Percentiles rank a stretch among this genome's conserved stretches.
phyloP scores from a whole-genome alignment of 2,888 invertebrate genomes.

The Erebia palarica region DNA sequence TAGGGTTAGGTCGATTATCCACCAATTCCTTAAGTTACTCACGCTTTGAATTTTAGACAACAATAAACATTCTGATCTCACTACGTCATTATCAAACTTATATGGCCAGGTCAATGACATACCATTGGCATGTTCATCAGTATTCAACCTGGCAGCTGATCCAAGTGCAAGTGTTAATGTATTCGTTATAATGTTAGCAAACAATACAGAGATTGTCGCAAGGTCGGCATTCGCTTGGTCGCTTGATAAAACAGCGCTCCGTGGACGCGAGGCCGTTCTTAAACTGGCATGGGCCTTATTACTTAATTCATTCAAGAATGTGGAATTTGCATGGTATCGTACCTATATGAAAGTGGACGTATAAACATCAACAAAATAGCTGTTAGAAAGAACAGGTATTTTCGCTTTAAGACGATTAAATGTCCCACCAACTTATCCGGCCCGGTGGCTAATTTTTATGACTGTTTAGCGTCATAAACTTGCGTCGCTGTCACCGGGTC shows the following conservation, averaged over 20 bases:
- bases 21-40: too few relatives aligned
- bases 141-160: conserved; percentile 30
- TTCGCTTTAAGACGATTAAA: neutral
- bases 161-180: conserved; percentile 34
- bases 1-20: too few relatives aligned
- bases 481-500: too few relatives aligned
- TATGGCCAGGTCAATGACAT: conserved; percentile 32
- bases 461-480: too few relatives aligned
- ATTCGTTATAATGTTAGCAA: conserved; percentile 35
- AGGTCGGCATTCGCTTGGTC: conserved; percentile 34
- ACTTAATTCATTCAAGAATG: conserved; percentile 23
- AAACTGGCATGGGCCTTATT: conserved; percentile 25
- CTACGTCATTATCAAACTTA: neutral
- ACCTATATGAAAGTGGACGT: conserved; percentile 9
- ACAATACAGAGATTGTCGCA: conserved; percentile 42
- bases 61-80: too few relatives aligned
- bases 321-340: conserved; percentile 21
- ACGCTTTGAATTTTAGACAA: too few relatives aligned
- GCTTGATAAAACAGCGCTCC: conserved; percentile 35
- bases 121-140: conserved; percentile 12
- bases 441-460: too few relatives aligned
- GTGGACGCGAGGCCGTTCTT: conserved; percentile 34
- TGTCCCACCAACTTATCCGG: neutral
- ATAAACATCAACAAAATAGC: conserved; percentile 3
- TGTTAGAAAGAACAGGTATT: neutral